Evolutionary conservation across 2,113 vertebrate species (phyloP), one percentile per base, ranked within the genome.

Genomic region (Hipposideros armiger): DNA sequence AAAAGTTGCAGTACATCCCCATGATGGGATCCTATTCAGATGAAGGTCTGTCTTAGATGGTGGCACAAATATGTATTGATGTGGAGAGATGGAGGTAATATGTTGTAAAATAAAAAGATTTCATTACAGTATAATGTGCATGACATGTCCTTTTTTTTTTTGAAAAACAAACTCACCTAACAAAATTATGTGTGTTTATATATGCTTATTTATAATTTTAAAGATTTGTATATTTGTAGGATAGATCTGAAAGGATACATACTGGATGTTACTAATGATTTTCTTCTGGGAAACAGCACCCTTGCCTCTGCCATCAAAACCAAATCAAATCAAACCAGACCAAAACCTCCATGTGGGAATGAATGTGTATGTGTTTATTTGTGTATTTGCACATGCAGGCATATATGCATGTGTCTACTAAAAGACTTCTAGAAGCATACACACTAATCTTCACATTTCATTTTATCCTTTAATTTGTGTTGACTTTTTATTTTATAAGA

Each of bases 401-500:
- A 92, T 47, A 67, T 58, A 36, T 22, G 22, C 64, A 36, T 50
- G 22, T 28, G 10, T 76, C 10, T 30, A 45, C 17, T 22, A 60
- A 62, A 90, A 86, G 45, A 56, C 24, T 26, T 67, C 19, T 24
- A 54, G 87, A 90, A 54, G 24, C 22, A 60, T 50, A 36, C 36
- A 70, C 24, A 78, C 52, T 87, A 50, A 87, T 58, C 22, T 80
- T 93, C 22, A 87, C 36, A 36, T 36, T 36, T 36, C 9, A 50
- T 80, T 78, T 80, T 30, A 64, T 45, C 16, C 22, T 50, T 50
- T 17, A 24, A 56, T 78, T 78, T 87, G 20, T 58, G 62, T 70
- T 87, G 40, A 60, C 4, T 54, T 66, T 94, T 77, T 5, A 72
- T 78, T 86, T 91, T 86, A 72, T 20, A 91, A 64, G 72, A 91